Evolutionary conservation across 2,113 vertebrate species (phyloP).

Genomic region (Otis tarda): DNA sequence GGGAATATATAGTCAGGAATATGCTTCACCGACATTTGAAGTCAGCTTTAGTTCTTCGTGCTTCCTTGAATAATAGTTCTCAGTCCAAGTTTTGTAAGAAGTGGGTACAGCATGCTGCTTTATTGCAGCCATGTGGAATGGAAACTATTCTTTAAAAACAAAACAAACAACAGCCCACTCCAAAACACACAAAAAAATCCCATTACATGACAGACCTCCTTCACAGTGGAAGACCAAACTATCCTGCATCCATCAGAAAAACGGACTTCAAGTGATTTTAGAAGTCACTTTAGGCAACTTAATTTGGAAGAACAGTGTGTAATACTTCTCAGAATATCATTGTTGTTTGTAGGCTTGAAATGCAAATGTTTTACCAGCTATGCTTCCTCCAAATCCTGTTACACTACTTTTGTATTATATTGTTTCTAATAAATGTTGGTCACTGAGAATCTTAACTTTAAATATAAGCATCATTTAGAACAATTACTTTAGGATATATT

Average conservation of each 20-base stretch:
- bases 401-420: neutral
- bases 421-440: neutral
- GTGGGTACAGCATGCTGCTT: neutral
- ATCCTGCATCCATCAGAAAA: neutral
- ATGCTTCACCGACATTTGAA: neutral
- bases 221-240: neutral
- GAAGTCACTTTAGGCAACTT: neutral
- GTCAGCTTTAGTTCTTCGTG: rapidly evolving
- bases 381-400: neutral
- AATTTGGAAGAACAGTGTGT: neutral
- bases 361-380: neutral
- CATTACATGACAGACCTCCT: neutral
- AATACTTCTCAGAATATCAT: neutral
- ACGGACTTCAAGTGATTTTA: neutral
- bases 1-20: neutral
- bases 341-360: neutral
- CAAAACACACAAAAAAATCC: neutral
- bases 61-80: neutral
- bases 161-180: neutral
- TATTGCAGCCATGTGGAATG: neutral
- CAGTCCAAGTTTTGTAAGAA: neutral
- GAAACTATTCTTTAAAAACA: neutral
- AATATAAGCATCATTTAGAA: neutral
- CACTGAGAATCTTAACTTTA: neutral
- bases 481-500: neutral